Percentiles rank a stretch among this genome's conserved stretches.
Evolutionary conservation across 2,797 vertebrate species (phyloP).

Genomic region (Pipistrellus kuhlii): DNA sequence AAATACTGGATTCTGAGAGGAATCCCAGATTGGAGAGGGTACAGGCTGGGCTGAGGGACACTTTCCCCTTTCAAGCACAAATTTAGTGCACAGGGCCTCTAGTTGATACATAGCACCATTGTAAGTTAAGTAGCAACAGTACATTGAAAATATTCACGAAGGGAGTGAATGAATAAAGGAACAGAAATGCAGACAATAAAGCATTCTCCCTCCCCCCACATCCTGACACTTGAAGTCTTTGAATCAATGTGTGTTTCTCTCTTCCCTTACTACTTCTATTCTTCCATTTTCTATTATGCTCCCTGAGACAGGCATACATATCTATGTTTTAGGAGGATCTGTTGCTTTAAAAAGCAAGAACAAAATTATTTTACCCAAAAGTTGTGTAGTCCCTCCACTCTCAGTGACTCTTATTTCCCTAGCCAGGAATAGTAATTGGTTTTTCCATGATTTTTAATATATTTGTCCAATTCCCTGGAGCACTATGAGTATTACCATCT

Average conservation of each 20-base stretch:
- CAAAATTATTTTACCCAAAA: not conserved
- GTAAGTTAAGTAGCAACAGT: not conserved
- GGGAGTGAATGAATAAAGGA: not conserved
- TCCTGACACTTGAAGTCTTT: not conserved
- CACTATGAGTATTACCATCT: conserved; percentile 69
- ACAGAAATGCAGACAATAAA: not conserved
- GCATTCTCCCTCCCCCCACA: not conserved
- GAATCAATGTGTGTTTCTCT: not conserved
- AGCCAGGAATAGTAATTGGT: conserved; percentile 69
- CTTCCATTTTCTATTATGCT: not conserved
- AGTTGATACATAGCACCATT: not conserved
- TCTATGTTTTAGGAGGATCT: not conserved
- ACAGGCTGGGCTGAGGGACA: no score
- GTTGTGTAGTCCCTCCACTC: conserved; percentile 8
- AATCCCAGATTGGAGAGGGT: no score
- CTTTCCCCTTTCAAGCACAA: no score
- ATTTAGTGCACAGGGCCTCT: no score
- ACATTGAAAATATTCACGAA: not conserved
- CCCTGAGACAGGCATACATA: not conserved
- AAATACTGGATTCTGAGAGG: no score
- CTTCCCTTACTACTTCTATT: not conserved
- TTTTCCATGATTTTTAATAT: conserved; percentile 76
- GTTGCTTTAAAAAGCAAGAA: conserved; percentile 51
- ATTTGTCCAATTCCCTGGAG: conserved; percentile 69
- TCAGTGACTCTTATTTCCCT: conserved; percentile 73